Evolutionary conservation across 2,113 vertebrate genomes (phyloP).

Genomic region (Toxotes jaculatrix): DNA sequence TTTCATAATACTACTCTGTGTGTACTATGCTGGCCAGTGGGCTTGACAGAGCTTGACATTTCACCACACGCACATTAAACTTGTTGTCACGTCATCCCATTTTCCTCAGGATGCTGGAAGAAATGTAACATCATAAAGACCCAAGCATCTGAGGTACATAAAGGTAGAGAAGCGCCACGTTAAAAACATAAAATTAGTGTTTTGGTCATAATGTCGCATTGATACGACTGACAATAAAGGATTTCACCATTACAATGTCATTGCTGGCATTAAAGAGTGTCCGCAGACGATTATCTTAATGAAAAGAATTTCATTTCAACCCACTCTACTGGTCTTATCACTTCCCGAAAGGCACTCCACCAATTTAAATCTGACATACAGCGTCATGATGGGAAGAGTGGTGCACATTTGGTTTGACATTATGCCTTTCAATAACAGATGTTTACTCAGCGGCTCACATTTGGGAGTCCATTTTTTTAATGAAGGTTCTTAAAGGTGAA

Average conservation of each 20-base stretch:
- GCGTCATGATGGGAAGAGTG: constrained; percentile 39
- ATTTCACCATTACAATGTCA: constrained; percentile 53
- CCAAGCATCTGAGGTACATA: background rate
- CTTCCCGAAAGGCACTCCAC: constrained; percentile 47
- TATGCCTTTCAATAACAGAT: constrained; percentile 63
- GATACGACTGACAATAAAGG: constrained; percentile 46
- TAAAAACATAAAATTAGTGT: constrained; percentile 27
- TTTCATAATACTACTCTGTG: constrained; percentile 77
- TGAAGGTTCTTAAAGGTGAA: constrained; percentile 74
- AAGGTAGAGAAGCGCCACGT: constrained; percentile 3
- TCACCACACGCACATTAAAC: constrained; percentile 61
- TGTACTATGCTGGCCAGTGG: constrained; percentile 63
- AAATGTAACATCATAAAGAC: constrained; percentile 43
- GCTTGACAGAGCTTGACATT: constrained; percentile 71
- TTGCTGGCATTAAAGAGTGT: constrained; percentile 37
- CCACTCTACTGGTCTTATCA: constrained; percentile 61
- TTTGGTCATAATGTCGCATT: constrained; percentile 38
- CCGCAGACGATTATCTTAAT: constrained; percentile 58
- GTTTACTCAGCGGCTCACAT: constrained; percentile 60
- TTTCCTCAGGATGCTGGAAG: constrained; percentile 20
- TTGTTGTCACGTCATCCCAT: constrained; percentile 53
- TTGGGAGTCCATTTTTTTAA: constrained; percentile 50
- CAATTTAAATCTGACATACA: constrained; percentile 56
- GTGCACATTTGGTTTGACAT: constrained; percentile 59
- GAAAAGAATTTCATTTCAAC: constrained; percentile 57